These are phyloP conservation scores for Cricetomys ansorgei DNA, from an alignment of 2,113 vertebrate genomes.

Conservation along the genomic window DNA sequence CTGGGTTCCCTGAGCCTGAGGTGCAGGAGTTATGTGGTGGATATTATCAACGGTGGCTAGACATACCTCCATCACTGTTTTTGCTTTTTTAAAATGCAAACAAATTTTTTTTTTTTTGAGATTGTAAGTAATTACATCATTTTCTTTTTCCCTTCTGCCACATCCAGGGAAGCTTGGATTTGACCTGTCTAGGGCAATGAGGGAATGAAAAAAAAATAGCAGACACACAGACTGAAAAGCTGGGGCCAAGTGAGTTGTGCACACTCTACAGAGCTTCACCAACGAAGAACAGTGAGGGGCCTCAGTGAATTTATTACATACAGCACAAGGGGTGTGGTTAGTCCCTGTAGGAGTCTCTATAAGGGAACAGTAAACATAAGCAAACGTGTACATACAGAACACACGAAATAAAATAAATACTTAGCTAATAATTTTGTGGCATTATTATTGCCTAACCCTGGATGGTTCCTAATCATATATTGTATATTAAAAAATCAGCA, in stretches of 20 bases:
- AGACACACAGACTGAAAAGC: neutral
- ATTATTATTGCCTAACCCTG: slow-evolving; percentile 16
- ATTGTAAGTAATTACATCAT: neutral
- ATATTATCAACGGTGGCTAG: neutral
- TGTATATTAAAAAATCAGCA: slow-evolving; percentile 22
- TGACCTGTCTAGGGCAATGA: neutral
- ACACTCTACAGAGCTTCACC: too few relatives aligned
- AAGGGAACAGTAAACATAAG: neutral
- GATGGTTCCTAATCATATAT: neutral
- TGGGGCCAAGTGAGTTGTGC: too few relatives aligned
- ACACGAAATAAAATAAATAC: neutral
- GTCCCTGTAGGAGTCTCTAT: neutral
- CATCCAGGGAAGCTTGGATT: neutral
- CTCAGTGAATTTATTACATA: neutral
- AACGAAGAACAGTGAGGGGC: neutral
- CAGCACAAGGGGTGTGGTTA: neutral
- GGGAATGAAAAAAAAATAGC: neutral
- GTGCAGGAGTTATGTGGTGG: neutral
- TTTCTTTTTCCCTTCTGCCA: neutral
- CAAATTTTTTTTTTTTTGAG: neutral
- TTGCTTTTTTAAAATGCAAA: neutral
- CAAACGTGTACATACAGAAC: neutral
- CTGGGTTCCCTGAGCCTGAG: neutral
- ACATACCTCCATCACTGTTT: neutral
- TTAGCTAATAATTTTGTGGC: neutral